A percentile compares a stretch with the other conserved stretches of the same genome.
Conservation (phyloP, 2,113 vertebrate genomes). For the Anhinga anhinga region DNA sequence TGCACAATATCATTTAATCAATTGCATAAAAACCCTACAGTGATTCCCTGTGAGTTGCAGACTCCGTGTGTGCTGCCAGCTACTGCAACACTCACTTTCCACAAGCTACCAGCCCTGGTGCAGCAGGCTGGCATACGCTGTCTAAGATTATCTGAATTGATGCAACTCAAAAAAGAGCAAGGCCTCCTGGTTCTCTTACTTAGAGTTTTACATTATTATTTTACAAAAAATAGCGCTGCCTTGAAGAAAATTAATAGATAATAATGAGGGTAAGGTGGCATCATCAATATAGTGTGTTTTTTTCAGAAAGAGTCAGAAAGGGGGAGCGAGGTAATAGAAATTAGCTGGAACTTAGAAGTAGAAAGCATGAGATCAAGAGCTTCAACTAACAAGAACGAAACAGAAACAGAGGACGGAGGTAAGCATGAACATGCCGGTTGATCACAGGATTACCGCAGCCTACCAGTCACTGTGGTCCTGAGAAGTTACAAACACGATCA, state of each 20-base stretch:
- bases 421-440: neutral
- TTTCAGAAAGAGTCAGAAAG: neutral
- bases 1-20: neutral
- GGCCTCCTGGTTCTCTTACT: neutral
- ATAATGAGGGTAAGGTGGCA: neutral
- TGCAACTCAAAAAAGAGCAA: neutral
- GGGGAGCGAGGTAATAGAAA: neutral
- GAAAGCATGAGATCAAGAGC: neutral
- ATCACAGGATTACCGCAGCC: neutral
- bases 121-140: fast-evolving
- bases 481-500: neutral
- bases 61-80: neutral
- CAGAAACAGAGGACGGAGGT: neutral
- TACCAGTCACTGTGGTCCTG: neutral
- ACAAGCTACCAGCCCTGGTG: neutral
- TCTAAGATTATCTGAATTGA: neutral
- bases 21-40: neutral
- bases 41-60: neutral
- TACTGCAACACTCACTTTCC: neutral
- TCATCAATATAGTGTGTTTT: neutral
- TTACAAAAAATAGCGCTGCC: neutral
- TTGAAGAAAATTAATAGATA: neutral
- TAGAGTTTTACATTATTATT: neutral
- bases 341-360: neutral
- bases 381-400: neutral